Evolutionary conservation across 1,140 invertebrate genomes (phyloP), one percentile per base, ranked within the genome.

Genomic region (Anoplophora glabripennis): DNA sequence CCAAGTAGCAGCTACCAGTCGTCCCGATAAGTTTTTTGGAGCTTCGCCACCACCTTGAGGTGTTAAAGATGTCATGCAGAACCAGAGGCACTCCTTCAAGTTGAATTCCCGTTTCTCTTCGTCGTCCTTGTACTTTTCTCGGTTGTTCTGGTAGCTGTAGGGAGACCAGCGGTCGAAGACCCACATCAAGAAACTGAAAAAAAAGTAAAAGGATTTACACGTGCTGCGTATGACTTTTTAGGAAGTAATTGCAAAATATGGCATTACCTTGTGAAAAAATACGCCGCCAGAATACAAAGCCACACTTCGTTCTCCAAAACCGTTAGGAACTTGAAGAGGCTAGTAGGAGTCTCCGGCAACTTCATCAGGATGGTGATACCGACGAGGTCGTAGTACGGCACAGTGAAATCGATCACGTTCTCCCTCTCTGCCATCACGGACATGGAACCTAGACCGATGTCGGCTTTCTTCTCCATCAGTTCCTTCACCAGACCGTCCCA

Each of bases 21-120:
- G 82, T 0, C 94, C 95, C 0, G 93, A 96, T 0, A 97, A 77
- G 77, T 95, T 95, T 72, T 94, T 94, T 0, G 96, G 96, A 0
- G 96, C 96, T 77, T 99, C 96, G 0, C 96, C 96, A 3, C 94
- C 94, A 0, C 93, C 92, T 80, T 98, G 95, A 0, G 95, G 95
- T 0, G 95, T 98, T 7, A 98, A 73, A 0, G 94, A 98, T 15
- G 95, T 98, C 94, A 99, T 98, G 71, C 96, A 98, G 75, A 99
- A 99, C 96, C 96, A 98, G 0, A 98, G 80, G 72, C 94, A 96
- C 77, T 98, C 96, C 71, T 97, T 97, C 1, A 98, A 77, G 15
- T 89, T 95, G 67, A 99, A 99, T 69, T 96, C 91, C 11, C 96
- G 78, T 71, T 97, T 96, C 73, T 98, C 95, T 54, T 94, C 90